Base-by-base conservation (phyloP, 2,113 vertebrate genomes). In the Lampris megalopsis region DNA sequence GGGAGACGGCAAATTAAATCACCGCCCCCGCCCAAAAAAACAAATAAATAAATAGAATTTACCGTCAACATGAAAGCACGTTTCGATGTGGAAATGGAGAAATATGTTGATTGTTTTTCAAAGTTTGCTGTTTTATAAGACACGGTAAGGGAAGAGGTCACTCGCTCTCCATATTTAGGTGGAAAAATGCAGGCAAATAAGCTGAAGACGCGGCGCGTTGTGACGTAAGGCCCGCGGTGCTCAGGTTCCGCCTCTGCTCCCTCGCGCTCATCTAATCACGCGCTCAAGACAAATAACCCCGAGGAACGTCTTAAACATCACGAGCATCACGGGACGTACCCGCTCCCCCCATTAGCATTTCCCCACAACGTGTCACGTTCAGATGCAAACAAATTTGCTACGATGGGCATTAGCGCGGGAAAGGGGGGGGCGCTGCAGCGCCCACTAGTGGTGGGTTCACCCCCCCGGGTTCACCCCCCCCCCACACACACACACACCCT, bases 1-100 rank as follows among this genome's bases (percentile, higher is more conserved):
- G 71, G 63, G 86, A 77, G 72, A 66, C 10, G 54, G 71, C 64
- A 71, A 75, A 79, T 57, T 70, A 79, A 85, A 84, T 88, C 80
- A 86, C 81, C 49, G 83, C 37, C 60, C 82, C 75, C 80, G 9
- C 41, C n/a, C 24, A 3, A 37, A 9, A 4, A 6, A 11, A 10
- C 38, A 9, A 5, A 79, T 48, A 64, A 66, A 24, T 2, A 85
- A 72, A 63, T 6, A 35, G 45, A 66, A 53, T 73, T 77, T 68
- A 70, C 57, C 75, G 24, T 24, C 24, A 70, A 43, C n/a, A 45
- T 75, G 75, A 73, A 56, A 73, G 64, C 41, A 79, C 43, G 69
- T 66, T 59, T 71, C 74, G 54, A 76, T 71, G 63, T 36, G 66
- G 37, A 65, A 64, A 60, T 47, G 72, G 41, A 68, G 53, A 79